Conservation (phyloP, 1,140 invertebrate species). For the Drosophila asahinai region DNA sequence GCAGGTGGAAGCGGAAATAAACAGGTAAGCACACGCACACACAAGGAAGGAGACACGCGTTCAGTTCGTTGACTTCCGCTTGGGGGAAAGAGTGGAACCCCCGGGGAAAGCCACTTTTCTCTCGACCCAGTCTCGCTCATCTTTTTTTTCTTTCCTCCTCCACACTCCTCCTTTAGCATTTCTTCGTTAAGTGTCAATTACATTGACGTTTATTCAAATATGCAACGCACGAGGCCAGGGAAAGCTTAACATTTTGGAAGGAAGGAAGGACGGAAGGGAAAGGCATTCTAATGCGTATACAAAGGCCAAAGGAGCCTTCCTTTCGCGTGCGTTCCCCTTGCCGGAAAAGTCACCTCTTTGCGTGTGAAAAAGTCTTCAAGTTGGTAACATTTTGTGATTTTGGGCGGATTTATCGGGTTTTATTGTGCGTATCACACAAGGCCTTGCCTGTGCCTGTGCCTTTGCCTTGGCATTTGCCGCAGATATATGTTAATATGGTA, state of each 20-base stretch:
- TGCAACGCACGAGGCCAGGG: constrained; percentile 59
- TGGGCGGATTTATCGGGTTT: constrained; percentile 75
- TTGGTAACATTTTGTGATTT: constrained; percentile 73
- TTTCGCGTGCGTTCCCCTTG: constrained; percentile 28
- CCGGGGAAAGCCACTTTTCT: constrained; percentile 7
- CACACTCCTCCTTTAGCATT: constrained; percentile 29
- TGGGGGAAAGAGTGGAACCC: constrained; percentile 8
- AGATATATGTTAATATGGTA: constrained; percentile 76
- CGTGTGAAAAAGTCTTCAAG: constrained; percentile 78
- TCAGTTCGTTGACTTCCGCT: constrained; percentile 50
- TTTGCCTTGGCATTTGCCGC: constrained; percentile 65
- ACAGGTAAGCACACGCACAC: constrained; percentile 43
- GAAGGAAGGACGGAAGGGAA: neutral
- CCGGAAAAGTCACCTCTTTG: constrained; percentile 53
- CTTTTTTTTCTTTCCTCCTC: constrained; percentile 8
- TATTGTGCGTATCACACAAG: constrained; percentile 74
- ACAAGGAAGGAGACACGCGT: constrained; percentile 43
- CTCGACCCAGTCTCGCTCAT: constrained; percentile 17
- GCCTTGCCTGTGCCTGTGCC: constrained; percentile 49
- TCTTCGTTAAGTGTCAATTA: constrained; percentile 78
- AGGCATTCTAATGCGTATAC: constrained; percentile 47
- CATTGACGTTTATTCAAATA: constrained; percentile 84
- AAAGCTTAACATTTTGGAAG: constrained; percentile 52
- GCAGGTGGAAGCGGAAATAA: constrained; percentile 54
- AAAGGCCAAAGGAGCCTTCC: constrained; percentile 20